Base-by-base conservation (phyloP, 2,113 vertebrate genomes). In the Rhizomys pruinosus region DNA sequence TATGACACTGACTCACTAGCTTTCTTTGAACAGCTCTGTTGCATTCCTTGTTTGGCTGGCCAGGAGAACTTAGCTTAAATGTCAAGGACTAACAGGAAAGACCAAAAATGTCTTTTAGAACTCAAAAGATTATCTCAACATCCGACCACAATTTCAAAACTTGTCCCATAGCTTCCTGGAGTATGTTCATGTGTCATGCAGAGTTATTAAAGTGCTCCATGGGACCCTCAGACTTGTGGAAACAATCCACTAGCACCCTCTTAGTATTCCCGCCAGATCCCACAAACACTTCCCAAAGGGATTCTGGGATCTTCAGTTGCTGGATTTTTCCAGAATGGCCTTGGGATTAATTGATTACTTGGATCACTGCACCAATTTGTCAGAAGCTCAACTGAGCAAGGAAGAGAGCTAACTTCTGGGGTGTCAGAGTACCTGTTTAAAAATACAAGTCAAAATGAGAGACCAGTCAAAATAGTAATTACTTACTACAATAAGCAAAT, bases 111-210 rank as follows among this genome's bases (percentile, higher is more conserved):
- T 64, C 23, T 4, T 52, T 59, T 84, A 23, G 15, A 84, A 91
- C 5, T 47, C n/a, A 95, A 93, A 93, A 71, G 8, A 47, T 91
- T 81, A 37, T 47, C n/a, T 57, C 44, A 79, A 84, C 84, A 77
- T 89, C 34, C 72, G 32, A 34, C 47, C 76, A 80, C 19, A 80
- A 34, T 16, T 85, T 91, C 47, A 44, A n/a, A 80, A 87, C n/a
- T n/a, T 72, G 61, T 25, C 44, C 13, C 10, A 12, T 42, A 78
- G 7, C 34, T 77, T 82, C 17, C 11, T 85, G 10, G 64, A 76
- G 55, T 44, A 71, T 4, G 57, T 23, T 32, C 73, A 32, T 74
- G 69, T 63, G 19, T 15, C 73, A 76, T 37, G 78, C 29, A 42
- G 3, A 34, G 20, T 37, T 89, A 52, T 44, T 71, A 89, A 91